Percentiles rank a stretch among this genome's conserved stretches.
Evolutionary conservation across 2,797 vertebrate genomes (phyloP).

Genomic region (Naso thynnoides): DNA sequence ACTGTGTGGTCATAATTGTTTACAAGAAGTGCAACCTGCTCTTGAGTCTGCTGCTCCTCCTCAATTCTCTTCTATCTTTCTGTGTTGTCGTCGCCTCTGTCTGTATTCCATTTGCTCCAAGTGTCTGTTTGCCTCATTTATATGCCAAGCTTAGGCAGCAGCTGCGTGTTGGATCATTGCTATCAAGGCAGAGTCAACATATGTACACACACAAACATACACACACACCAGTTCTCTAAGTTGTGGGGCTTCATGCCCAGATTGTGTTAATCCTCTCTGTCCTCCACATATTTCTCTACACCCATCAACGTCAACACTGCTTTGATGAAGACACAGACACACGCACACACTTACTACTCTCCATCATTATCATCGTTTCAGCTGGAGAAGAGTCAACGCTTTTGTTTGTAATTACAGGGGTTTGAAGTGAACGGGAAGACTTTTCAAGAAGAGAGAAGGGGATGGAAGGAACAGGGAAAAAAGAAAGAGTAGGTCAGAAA

Average conservation of each 20-base stretch:
- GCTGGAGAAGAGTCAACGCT: constrained; percentile 84
- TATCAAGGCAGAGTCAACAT: constrained; percentile 78
- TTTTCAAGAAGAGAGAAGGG: constrained; percentile 75
- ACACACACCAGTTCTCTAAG: constrained; percentile 57
- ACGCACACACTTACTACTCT: constrained; percentile 67
- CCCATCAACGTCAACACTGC: constrained; percentile 76
- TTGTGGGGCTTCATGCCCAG: constrained; percentile 77
- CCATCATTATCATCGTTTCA: constrained; percentile 85
- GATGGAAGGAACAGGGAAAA: constrained; percentile 76
- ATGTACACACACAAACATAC: constrained; percentile 53
- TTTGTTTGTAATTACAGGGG: constrained; percentile 88
- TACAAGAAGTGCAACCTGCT: constrained; percentile 62
- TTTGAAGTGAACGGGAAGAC: constrained; percentile 82
- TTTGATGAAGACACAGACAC: constrained; percentile 78
- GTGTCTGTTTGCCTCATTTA: constrained; percentile 76
- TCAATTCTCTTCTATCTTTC: constrained; percentile 62
- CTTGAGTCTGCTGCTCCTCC: constrained; percentile 36
- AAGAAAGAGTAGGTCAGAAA: constrained; percentile 72
- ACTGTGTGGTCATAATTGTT: constrained; percentile 23
- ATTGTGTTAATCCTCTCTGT: constrained; percentile 85
- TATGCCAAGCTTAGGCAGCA: constrained; percentile 79
- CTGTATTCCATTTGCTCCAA: constrained; percentile 76
- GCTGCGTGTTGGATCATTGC: constrained; percentile 79
- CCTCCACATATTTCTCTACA: constrained; percentile 80
- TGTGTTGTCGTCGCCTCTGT: constrained; percentile 65